Evolutionary conservation across 2,797 vertebrate genomes (phyloP), one percentile per base, ranked within the genome.

Genomic region (Gadopsis marmoratus): DNA sequence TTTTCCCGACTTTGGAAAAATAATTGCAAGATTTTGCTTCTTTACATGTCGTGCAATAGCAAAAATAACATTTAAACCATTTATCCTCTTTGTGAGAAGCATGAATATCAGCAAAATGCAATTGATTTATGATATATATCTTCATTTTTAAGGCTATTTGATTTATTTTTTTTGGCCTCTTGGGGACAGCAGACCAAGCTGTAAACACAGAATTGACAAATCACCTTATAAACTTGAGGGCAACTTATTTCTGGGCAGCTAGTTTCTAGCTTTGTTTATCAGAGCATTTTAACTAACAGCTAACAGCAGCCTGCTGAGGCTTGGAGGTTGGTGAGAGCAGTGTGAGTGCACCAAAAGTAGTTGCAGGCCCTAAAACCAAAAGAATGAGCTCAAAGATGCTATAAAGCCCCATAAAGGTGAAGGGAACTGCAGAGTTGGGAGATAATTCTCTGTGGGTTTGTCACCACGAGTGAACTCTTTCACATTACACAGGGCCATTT

Each of bases 91-190:
- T 33, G 11, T 21, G 58, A 33, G 17, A 43, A 5, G 29, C 55
- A 13, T 50, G 9, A 26, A 19, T 9, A 16, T 7, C 33, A 70
- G 67, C 58, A 59, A 43, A 31, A 2, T 13, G 33, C 71, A 51
- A 35, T 10, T 19, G 9, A 68, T 64, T 69, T 63, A 71, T 14
- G 7, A 26, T 21, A 3, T 17, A 21, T 29, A 12, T 11, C 16
- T 41, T 23, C 7, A 16, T 53, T 41, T 61, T 39, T 51, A 45
- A 63, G 55, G 62, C 8, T 48, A 11, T 47, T 65, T 21, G 12
- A 37, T 45, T 67, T 79, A 6, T 35, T 43, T 71, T 79, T 61
- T 68, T 11, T 35, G 6, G 5, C 17, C 26, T 37, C 23, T 13
- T 48, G 13, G 21, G 37, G 29, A 41, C 41, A 54, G 26, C 14